phyloP scores from a whole-genome alignment of 92 coral and sea anemone species.

The Micromussa lordhowensis region DNA sequence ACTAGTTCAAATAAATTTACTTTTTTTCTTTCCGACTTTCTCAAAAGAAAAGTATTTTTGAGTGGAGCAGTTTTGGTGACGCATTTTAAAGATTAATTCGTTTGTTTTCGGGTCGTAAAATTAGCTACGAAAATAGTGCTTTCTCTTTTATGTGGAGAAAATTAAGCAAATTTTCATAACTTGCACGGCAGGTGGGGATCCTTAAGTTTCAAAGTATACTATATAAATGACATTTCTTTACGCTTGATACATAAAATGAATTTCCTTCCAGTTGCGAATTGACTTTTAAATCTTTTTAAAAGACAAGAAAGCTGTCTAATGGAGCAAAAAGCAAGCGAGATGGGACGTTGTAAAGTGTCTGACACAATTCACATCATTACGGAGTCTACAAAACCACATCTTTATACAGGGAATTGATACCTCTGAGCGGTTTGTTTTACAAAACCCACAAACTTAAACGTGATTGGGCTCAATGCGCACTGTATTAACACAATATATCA shows the following conservation, averaged over 20 bases:
- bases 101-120: constrained; percentile 13
- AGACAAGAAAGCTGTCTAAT: not conserved
- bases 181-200: constrained; percentile 29
- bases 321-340: not conserved
- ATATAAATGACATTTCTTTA: not conserved
- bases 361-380: constrained; percentile 9
- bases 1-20: not conserved
- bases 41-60: not conserved
- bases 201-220: constrained; percentile 28
- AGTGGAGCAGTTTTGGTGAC: constrained; percentile 1
- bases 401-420: constrained; percentile 36
- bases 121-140: constrained; percentile 1
- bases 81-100: constrained; percentile 39
- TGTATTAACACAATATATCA: constrained; percentile 28
- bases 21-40: not conserved
- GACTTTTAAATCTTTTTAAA: not conserved
- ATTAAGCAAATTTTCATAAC: constrained; percentile 30
- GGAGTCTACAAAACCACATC: constrained; percentile 21
- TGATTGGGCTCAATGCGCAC: constrained; percentile 5
- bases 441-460: constrained; percentile 11
- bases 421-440: constrained; percentile 14
- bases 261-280: not conserved
- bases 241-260: not conserved
- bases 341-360: not conserved
- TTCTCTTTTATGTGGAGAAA: constrained; percentile 1